Evolutionary conservation across 2,113 vertebrate genomes (phyloP).

Genomic region (Ceuthmochares aereus): DNA sequence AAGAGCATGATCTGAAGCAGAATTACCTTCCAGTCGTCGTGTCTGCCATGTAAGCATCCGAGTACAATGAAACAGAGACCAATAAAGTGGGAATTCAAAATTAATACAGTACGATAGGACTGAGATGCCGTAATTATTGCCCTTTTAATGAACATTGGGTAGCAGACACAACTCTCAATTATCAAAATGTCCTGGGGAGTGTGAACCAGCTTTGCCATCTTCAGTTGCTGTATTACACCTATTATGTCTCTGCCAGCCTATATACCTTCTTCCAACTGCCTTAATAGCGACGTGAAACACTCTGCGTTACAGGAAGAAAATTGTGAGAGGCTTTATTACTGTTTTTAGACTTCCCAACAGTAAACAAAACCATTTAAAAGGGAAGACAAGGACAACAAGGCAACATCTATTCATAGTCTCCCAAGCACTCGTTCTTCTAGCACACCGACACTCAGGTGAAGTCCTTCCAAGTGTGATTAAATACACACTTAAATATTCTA

Average conservation of each 20-base stretch:
- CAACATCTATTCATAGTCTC: neutral
- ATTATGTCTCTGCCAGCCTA: neutral
- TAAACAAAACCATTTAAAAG: neutral
- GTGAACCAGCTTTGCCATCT: neutral
- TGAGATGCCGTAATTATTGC: neutral
- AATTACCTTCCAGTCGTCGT: neutral
- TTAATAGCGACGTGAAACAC: neutral
- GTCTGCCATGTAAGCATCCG: neutral
- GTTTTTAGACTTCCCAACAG: neutral
- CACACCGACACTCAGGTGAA: neutral
- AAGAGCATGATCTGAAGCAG: neutral
- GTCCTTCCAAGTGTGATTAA: neutral
- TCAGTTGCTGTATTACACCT: neutral
- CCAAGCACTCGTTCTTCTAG: neutral
- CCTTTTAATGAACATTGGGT: neutral
- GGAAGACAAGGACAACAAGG: neutral
- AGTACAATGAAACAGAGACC: neutral
- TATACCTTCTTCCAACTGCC: neutral
- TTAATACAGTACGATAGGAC: neutral
- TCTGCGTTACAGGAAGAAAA: neutral
- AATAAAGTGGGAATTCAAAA: neutral
- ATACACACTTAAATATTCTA: neutral
- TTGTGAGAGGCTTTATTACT: neutral
- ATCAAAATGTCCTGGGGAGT: neutral
- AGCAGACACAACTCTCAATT: slow-evolving; percentile 41